phyloP scores from a whole-genome alignment of 2,113 vertebrate species.

The Boleophthalmus pectinirostris region DNA sequence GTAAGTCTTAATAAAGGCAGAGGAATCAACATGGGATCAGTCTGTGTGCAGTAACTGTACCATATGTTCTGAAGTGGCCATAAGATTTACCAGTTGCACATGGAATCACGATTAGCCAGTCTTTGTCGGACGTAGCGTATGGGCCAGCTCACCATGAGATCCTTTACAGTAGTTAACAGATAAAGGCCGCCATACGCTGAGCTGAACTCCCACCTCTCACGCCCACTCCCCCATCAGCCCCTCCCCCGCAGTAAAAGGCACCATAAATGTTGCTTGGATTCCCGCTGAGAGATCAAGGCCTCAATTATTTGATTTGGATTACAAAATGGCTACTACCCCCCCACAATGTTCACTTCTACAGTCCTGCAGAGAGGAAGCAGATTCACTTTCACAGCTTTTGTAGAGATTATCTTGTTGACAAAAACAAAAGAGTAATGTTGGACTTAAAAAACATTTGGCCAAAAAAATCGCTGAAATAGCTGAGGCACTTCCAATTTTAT shows the following conservation, averaged over 20 bases:
- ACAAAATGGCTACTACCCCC: constrained; percentile 56
- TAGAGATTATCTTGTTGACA: constrained; percentile 1
- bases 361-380: constrained; percentile 59
- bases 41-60: constrained; percentile 31
- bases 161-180: constrained; percentile 60
- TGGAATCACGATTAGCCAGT: constrained; percentile 58
- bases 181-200: constrained; percentile 50
- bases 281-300: constrained; percentile 56
- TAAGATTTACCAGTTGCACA: constrained; percentile 56
- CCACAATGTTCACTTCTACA: constrained; percentile 48
- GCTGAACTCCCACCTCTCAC: constrained; percentile 5
- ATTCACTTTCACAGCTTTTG: constrained; percentile 53
- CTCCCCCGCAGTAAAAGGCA: constrained; percentile 15
- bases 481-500: constrained; percentile 5
- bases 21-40: constrained; percentile 19
- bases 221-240: constrained; percentile 13
- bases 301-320: constrained; percentile 73
- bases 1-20: constrained; percentile 47
- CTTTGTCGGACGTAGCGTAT: constrained; percentile 49
- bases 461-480: not conserved
- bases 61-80: constrained; percentile 50
- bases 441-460: not conserved
- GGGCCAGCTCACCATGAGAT: constrained; percentile 58
- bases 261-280: constrained; percentile 54
- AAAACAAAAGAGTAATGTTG: not conserved